Base-by-base conservation (phyloP, 2,113 vertebrate species). In the Cryptoleucopteryx plumbea region DNA sequence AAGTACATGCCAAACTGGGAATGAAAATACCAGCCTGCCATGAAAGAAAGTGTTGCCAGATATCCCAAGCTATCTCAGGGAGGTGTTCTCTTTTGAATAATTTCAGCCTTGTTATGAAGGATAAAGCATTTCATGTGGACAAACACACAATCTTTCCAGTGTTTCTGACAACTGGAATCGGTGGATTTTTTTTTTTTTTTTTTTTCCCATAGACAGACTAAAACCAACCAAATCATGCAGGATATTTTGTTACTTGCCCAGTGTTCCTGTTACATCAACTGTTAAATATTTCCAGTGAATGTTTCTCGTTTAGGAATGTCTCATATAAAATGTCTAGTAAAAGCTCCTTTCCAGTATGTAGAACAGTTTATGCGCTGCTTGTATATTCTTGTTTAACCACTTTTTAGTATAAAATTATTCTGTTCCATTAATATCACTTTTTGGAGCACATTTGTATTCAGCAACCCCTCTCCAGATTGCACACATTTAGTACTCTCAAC, bases 401-500 rank as follows among this genome's bases (percentile, higher is more conserved):
- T 78, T 58, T 47, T 66, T 40, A 42, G 3, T 62, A 53, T 26
- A 72, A 61, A 78, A 67, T 29, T 29, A 31, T 16, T 58, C 32
- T 31, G 2, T 40, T 80, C 27, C 42, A 52, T 67, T 74, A 79
- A n/a, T 36, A 59, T 16, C 16, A 52, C 19, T 48, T 83, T 63
- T 63, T 66, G 56, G 7, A 75, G 31, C 18, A 10, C 4, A 11
- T 72, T 89, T 89, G 11, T 66, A 6, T 47, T 56, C 45, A 50
- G 19, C 36, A 58, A 19, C 12, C 3, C 25, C 62, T 58, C 27
- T 73, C 11, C 17, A 89, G 34, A 32, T 9, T 26, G 21, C 18
- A n/a, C 15, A 25, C 1, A 0, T 52, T 55, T 80, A 67, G 23
- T 22, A 74, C 1, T 25, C 17, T 27, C 16, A 52, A n/a, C 1